Evolutionary conservation across 2,888 invertebrate species (phyloP).

Genomic region (Crematogaster levior): DNA sequence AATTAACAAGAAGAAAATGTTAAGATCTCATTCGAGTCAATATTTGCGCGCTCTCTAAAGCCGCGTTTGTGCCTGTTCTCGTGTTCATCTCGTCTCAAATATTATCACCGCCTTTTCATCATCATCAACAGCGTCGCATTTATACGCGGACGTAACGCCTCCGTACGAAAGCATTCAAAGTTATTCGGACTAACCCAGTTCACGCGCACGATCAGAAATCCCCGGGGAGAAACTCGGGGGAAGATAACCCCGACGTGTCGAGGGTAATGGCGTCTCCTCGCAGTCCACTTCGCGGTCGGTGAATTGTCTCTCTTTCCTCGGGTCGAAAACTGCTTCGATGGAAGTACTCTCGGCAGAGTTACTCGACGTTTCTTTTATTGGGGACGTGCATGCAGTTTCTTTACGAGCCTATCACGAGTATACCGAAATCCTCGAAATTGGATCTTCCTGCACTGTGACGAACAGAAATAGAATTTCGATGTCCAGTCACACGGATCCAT

Average conservation of each 20-base stretch:
- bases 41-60: slow-evolving; percentile 1
- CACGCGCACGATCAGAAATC: slow-evolving; percentile 46
- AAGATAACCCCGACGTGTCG: slow-evolving; percentile 55
- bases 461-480: neutral
- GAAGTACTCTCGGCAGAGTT: slow-evolving; percentile 42
- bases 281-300: slow-evolving; percentile 38
- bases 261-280: slow-evolving; percentile 57
- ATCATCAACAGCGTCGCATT: neutral
- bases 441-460: slow-evolving; percentile 15
- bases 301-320: slow-evolving; percentile 26
- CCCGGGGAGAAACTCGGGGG: slow-evolving; percentile 28
- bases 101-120: slow-evolving; percentile 18
- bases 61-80: neutral
- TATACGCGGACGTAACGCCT: slow-evolving; percentile 13
- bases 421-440: slow-evolving; percentile 54
- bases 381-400: slow-evolving; percentile 25
- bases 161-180: slow-evolving; percentile 30
- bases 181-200: slow-evolving; percentile 50
- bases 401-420: slow-evolving; percentile 42
- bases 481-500: neutral
- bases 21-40: slow-evolving; percentile 22
- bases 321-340: slow-evolving; percentile 2
- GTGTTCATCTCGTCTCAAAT: neutral
- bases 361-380: slow-evolving; percentile 44
- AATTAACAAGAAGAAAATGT: slow-evolving; percentile 4